Percentiles rank a stretch among this genome's conserved stretches.
phyloP scores from a whole-genome alignment of 2,888 invertebrate genomes.

The Alsophila aescularia region DNA sequence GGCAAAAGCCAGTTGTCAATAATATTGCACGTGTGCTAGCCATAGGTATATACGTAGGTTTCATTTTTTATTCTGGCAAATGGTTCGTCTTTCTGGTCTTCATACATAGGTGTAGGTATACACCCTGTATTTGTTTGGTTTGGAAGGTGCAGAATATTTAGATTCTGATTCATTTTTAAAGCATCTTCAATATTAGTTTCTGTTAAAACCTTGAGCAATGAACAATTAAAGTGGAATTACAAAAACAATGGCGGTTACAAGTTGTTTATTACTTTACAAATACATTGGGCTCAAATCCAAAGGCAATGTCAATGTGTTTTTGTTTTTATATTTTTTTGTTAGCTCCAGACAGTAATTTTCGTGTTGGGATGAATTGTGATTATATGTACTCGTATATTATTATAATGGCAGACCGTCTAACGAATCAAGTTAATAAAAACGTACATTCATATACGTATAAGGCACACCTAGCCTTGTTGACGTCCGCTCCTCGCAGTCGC shows the following conservation, averaged over 20 bases:
- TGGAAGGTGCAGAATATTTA: neutral
- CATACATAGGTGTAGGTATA: too few species aligned
- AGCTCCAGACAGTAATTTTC: conserved; percentile 51
- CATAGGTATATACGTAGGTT: too few species aligned
- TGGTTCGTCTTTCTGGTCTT: too few species aligned
- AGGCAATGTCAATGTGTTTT: conserved; percentile 15
- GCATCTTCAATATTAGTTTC: neutral
- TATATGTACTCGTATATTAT: conserved; percentile 74
- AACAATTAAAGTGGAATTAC: conserved; percentile 3
- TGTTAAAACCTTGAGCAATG: conserved; percentile 3
- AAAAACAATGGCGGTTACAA: neutral
- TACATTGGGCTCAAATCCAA: conserved; percentile 18
- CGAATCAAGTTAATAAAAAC: conserved; percentile 81
- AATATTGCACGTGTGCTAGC: too few species aligned
- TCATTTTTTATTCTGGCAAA: too few species aligned
- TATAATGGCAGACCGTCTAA: conserved; percentile 77
- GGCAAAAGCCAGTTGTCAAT: too few species aligned
- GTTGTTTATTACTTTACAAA: neutral
- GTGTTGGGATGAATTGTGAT: conserved; percentile 64
- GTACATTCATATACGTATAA: conserved; percentile 79
- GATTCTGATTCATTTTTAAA: neutral
- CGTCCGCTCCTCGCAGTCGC: conserved; percentile 66
- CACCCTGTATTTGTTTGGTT: too few species aligned
- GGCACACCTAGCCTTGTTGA: conserved; percentile 81
- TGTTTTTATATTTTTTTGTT: conserved; percentile 39